Base-by-base conservation (phyloP, 1,140 invertebrate genomes). In the Tetraneura akinire region DNA sequence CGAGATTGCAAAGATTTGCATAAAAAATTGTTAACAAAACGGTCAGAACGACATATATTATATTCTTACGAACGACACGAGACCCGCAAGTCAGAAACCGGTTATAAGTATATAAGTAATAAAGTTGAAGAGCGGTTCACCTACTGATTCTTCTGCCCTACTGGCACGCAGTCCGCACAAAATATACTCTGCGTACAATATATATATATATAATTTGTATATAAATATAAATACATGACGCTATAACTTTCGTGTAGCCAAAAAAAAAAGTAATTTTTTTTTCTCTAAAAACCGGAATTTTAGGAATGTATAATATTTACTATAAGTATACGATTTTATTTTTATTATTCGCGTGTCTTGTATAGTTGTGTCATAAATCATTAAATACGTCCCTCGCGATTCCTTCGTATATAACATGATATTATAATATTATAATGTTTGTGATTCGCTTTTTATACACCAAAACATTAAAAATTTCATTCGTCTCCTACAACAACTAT, bases 91-190 rank as follows among this genome's bases (percentile, higher is more conserved):
- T 37, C 8, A 37, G 8, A 49, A 70, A 70, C 66, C 66, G 66
- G 66, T 70, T 70, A 37, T 37, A 8, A 8, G 8, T 37, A 37
- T 37, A 37, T 37, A n/a, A n/a, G n/a, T 37, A 37, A 37, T 37
- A 37, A 37, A 29, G 21, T 26, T 42, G 13, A 18, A 18, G 29
- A 49, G 45, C 21, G 23, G 66, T 70, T 70, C 66, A 70, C 66
- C 66, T 70, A 70, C 66, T 70, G 66, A 2, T 16, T 26, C 45
- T 49, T 47, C 45, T 47, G 66, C 66, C 66, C 64, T 68, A 68
- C 64, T 68, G 37, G 13, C 64, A 37, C 8, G 32, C n/a, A n/a
- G n/a, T n/a, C n/a, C n/a, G 32, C 62, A 32, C 60, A 64, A 18
- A 18, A 23, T 26, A 57, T 26, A 57, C 26, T 14, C 23, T 62